Conservation (phyloP, 2,888 invertebrate species). For the Ferdinandea cuprea region DNA sequence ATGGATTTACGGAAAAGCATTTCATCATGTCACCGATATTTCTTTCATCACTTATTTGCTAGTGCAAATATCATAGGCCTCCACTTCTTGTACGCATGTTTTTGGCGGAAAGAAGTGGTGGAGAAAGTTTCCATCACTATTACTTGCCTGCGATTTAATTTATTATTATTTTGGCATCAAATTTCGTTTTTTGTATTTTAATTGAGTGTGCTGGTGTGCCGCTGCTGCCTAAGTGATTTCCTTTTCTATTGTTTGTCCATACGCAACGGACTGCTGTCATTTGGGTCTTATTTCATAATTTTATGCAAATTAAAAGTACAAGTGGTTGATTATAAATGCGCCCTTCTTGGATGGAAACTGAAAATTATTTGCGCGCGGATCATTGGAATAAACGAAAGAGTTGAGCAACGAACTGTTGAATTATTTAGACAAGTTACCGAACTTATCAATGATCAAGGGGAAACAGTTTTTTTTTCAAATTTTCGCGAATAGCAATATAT, state of each 20-base stretch:
- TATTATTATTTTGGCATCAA: constrained; percentile 43
- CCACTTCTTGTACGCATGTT: constrained; percentile 28
- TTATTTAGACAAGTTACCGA: too few species aligned
- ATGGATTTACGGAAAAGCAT: constrained; percentile 29
- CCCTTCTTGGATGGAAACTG: constrained; percentile 9
- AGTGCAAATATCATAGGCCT: constrained; percentile 54
- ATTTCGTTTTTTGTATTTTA: constrained; percentile 33
- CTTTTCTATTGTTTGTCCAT: constrained; percentile 32
- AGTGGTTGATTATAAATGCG: constrained; percentile 23
- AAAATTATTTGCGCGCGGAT: constrained; percentile 12
- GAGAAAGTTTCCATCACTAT: constrained; percentile 51
- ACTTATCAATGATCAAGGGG: too few species aligned
- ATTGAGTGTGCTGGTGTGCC: constrained; percentile 30
- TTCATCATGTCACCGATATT: constrained; percentile 39
- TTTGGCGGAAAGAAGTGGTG: constrained; percentile 4
- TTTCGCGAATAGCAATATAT: too few species aligned
- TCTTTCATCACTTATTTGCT: constrained; percentile 6
- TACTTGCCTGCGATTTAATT: constrained; percentile 44
- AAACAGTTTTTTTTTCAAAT: too few species aligned
- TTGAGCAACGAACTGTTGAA: constrained; percentile 25
- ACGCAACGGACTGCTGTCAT: constrained; percentile 19
- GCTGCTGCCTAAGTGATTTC: constrained; percentile 29
- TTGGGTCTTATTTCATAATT: constrained; percentile 18
- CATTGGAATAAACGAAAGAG: constrained; percentile 41
- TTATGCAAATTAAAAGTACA: constrained; percentile 6